Percentiles rank a stretch among this genome's conserved stretches.
phyloP scores from a whole-genome alignment of 1,140 invertebrate species.

The Eupeodes corollae region DNA sequence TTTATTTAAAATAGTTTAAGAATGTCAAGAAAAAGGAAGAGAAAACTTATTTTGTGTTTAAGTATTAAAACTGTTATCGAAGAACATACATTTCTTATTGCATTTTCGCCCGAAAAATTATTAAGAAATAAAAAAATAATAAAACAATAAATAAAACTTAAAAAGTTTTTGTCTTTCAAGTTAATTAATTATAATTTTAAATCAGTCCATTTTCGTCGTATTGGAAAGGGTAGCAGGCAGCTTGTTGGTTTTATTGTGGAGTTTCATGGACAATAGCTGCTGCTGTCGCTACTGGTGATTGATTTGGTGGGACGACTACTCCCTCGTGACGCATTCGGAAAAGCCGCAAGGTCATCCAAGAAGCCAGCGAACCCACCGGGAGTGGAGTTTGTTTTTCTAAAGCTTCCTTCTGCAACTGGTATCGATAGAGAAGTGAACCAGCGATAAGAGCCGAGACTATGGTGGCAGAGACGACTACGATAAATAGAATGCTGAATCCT shows the following conservation, averaged over 20 bases:
- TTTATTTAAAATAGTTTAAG: no score
- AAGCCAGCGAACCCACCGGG: constrained; percentile 49
- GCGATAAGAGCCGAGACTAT: constrained; percentile 70
- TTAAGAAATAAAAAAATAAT: background rate
- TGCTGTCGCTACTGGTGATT: constrained; percentile 18
- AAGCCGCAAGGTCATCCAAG: constrained; percentile 60
- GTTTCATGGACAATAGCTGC: constrained; percentile 6
- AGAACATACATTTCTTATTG: background rate
- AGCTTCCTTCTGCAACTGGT: constrained; percentile 60
- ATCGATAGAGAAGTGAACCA: constrained; percentile 59
- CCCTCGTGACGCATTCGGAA: constrained; percentile 44
- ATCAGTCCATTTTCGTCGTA: no score
- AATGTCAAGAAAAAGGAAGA: no score
- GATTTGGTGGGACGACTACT: constrained; percentile 10
- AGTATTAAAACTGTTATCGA: background rate
- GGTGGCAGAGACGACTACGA: constrained; percentile 71
- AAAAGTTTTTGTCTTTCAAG: no score
- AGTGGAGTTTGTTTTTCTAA: constrained; percentile 38
- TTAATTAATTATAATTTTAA: no score
- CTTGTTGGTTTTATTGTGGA: background rate
- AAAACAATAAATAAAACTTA: no score
- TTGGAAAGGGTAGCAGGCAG: no score
- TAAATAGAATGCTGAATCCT: constrained; percentile 77
- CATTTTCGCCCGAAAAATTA: constrained; percentile 1
- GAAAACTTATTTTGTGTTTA: background rate